phyloP scores from a whole-genome alignment of 2,888 invertebrate genomes.

The Rhogogaster chlorosoma region DNA sequence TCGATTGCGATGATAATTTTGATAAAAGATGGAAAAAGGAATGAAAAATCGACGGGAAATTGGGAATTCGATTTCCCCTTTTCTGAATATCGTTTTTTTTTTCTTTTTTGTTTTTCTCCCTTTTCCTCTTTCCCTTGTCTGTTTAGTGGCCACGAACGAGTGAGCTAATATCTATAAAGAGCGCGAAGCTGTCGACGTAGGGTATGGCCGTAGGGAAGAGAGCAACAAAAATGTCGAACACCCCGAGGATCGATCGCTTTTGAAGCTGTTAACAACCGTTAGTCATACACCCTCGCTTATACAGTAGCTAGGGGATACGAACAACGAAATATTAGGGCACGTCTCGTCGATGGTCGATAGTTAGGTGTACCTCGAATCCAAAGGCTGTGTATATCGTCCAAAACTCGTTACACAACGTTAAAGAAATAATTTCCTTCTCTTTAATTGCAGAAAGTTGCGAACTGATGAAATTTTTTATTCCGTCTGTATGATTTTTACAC shows the following conservation, averaged over 20 bases:
- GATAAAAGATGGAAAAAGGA: background rate
- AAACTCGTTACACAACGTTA: background rate
- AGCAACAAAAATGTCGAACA: background rate
- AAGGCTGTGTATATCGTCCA: background rate
- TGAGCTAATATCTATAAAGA: background rate
- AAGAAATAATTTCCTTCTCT: background rate
- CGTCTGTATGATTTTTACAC: background rate
- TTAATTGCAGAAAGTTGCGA: background rate
- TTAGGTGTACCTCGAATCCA: background rate
- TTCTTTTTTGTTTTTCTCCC: background rate
- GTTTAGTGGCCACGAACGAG: background rate
- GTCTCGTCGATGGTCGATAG: constrained; percentile 17
- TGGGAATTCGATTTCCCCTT: background rate
- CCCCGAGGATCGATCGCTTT: constrained; percentile 23
- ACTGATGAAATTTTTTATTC: background rate
- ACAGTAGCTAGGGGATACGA: background rate
- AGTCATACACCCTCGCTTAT: constrained; percentile 25
- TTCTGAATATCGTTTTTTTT: background rate
- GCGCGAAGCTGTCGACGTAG: background rate
- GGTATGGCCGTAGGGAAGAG: background rate
- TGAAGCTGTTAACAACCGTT: constrained; percentile 21
- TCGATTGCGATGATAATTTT: background rate
- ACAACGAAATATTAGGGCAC: constrained; percentile 10
- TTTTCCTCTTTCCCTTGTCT: background rate
- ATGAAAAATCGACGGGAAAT: background rate